phyloP scores from a whole-genome alignment of 2,113 vertebrate genomes.

The Menidia beryllina region DNA sequence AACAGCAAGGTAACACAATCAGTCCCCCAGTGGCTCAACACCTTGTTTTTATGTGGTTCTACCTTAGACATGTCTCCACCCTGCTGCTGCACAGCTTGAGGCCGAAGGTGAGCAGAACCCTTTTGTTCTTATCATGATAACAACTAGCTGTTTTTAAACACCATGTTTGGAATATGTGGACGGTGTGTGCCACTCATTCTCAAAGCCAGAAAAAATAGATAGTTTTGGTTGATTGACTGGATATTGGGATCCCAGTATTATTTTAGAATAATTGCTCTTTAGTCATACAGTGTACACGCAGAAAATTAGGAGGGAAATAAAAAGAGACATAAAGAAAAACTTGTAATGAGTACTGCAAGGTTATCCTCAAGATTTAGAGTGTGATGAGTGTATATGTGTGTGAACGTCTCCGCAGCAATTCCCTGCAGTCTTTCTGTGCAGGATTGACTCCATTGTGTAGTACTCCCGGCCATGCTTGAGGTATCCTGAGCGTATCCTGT shows the following conservation, averaged over 20 bases:
- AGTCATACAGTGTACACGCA: background rate
- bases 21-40: conserved; percentile 49
- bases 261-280: no score
- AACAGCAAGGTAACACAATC: conserved; percentile 64
- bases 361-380: background rate
- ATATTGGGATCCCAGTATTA: no score
- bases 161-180: conserved; percentile 11
- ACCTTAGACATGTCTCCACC: conserved; percentile 31
- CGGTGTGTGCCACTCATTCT: background rate
- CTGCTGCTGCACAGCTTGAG: conserved; percentile 40
- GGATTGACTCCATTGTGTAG: conserved; percentile 54
- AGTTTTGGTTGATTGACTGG: no score
- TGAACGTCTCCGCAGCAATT: conserved; percentile 24
- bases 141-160: conserved; percentile 19
- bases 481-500: conserved; percentile 50
- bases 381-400: conserved; percentile 17
- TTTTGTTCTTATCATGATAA: conserved; percentile 13
- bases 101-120: conserved; percentile 32
- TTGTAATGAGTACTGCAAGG: background rate
- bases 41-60: conserved; percentile 44
- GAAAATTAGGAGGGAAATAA: background rate
- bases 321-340: background rate
- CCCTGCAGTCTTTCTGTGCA: conserved; percentile 50
- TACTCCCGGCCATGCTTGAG: conserved; percentile 53
- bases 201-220: conserved; percentile 9